Percentiles rank a stretch among this genome's conserved stretches.
These are phyloP conservation scores for Petrocephalus zakoni DNA, from an alignment of 2,113 vertebrate genomes.

Conservation along the genomic window DNA sequence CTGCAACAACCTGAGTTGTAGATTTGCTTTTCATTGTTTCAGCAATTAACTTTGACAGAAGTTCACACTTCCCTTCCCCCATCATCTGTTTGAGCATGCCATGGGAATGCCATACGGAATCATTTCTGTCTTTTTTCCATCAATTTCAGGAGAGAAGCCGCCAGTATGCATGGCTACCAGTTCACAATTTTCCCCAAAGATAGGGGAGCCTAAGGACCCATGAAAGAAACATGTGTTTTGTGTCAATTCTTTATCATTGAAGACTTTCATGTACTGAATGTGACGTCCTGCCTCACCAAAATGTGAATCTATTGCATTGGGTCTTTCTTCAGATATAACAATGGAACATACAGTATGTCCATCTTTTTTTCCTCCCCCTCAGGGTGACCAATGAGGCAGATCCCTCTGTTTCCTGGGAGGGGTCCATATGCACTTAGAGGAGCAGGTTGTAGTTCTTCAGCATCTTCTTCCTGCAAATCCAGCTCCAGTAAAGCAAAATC, in stretches of 20 bases:
- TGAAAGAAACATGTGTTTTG: constrained; percentile 33
- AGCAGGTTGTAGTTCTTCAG: background rate
- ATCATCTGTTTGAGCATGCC: background rate
- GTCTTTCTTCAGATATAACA: background rate
- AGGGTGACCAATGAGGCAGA: constrained; percentile 53
- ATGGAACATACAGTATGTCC: constrained; percentile 41
- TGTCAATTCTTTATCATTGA: background rate
- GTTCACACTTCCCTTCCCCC: background rate
- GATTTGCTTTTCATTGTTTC: background rate
- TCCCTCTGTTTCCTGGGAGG: background rate
- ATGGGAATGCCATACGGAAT: constrained; percentile 31
- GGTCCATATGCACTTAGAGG: background rate
- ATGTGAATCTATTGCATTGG: background rate
- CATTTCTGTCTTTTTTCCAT: background rate
- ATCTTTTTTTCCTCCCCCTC: constrained; percentile 33
- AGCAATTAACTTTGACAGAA: background rate
- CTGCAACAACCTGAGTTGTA: background rate
- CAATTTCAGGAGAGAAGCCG: background rate
- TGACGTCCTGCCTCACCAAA: background rate
- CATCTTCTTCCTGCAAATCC: background rate
- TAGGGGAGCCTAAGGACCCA: constrained; percentile 35
- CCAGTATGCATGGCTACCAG: constrained; percentile 35
- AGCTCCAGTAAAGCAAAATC: constrained; percentile 38
- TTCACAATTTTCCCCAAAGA: constrained; percentile 25
- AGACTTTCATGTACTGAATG: background rate